Percentiles rank a stretch among this genome's conserved stretches.
These are phyloP conservation scores for Quadroppia sp. DNA, from an alignment of 2,888 invertebrate species.

Conservation along the genomic window DNA sequence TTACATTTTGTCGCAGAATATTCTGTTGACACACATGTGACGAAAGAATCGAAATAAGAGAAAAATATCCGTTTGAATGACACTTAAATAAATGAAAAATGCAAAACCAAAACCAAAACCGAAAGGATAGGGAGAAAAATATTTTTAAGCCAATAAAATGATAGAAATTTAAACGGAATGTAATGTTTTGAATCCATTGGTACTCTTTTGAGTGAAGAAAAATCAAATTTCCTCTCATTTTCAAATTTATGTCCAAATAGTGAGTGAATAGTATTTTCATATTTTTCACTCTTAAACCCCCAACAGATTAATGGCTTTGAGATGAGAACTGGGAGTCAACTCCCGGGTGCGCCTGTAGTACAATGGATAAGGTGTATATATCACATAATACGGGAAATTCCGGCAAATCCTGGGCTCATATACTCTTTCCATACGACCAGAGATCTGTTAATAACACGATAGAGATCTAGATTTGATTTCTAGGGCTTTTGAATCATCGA, in stretches of 20 bases:
- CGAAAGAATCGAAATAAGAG: no score
- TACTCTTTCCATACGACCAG: background rate
- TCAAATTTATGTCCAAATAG: background rate
- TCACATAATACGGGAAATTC: background rate
- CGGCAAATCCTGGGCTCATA: slow-evolving; percentile 21
- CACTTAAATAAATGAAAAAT: no score
- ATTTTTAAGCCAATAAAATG: no score
- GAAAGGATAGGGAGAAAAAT: no score
- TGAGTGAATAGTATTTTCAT: background rate
- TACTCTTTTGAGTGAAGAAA: background rate
- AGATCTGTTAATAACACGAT: slow-evolving; percentile 5
- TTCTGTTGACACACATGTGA: no score
- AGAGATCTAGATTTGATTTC: background rate
- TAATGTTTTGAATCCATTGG: background rate
- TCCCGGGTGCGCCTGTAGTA: no score
- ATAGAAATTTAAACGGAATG: background rate
- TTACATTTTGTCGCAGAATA: no score
- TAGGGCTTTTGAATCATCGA: background rate
- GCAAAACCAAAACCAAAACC: no score
- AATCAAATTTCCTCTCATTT: slow-evolving; percentile 28
- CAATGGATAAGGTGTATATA: no score
- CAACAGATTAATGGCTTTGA: no score
- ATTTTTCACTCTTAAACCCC: background rate
- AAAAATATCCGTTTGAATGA: no score
- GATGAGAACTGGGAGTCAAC: no score